Evolutionary conservation across 2,888 invertebrate genomes (phyloP).

Genomic region (Andrena fulva): DNA sequence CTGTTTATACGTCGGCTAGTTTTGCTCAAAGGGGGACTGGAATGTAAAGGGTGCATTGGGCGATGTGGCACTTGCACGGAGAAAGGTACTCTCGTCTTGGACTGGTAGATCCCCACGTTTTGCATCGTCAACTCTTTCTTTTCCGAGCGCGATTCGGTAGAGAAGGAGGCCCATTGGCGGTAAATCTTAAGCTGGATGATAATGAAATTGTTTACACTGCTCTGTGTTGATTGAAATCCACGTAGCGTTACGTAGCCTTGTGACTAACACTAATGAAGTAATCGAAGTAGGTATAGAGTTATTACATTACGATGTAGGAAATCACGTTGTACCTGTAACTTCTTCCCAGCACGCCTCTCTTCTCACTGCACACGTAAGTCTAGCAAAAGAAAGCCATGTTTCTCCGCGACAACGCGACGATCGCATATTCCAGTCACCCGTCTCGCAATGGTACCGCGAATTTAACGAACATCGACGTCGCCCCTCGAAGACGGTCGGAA

Average conservation of each 20-base stretch:
- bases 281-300: no score
- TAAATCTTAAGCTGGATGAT: no score
- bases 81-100: no score
- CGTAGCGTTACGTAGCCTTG: not conserved
- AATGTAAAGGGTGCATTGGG: not conserved
- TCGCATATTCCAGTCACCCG: no score
- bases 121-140: not conserved
- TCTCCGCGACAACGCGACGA: no score
- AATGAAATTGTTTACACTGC: not conserved
- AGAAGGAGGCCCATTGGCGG: not conserved
- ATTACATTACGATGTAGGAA: no score
- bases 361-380: no score
- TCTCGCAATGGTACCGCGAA: not conserved
- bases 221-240: not conserved
- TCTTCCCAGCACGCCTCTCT: no score
- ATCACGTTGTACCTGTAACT: no score
- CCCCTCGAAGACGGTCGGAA: not conserved
- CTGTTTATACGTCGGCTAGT: not conserved
- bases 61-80: no score
- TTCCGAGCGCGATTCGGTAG: not conserved
- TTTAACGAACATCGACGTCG: constrained; percentile 1
- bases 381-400: no score
- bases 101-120: no score
- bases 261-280: not conserved
- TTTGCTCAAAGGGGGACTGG: not conserved